Evolutionary conservation across 2,113 vertebrate species (phyloP).

Genomic region (Brienomyrus brachyistius): DNA sequence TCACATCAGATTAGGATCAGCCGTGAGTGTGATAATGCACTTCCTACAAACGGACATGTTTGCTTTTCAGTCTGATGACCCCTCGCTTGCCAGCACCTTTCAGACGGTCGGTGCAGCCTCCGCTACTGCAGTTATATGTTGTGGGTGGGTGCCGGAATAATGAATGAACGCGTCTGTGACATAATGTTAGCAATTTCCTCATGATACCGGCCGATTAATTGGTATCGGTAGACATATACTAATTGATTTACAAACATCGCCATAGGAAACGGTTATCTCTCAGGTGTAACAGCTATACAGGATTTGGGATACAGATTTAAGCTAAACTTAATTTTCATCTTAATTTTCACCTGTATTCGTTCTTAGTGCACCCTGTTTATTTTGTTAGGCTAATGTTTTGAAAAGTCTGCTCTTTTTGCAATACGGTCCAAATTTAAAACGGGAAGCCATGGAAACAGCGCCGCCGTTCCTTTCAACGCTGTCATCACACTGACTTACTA

Average conservation of each 20-base stretch:
- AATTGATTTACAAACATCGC: not conserved
- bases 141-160: not conserved
- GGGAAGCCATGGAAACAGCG: not conserved
- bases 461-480: not conserved
- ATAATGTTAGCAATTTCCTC: not conserved
- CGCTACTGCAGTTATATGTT: not conserved
- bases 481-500: not conserved
- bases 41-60: not conserved
- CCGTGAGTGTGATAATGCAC: not conserved
- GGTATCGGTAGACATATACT: not conserved
- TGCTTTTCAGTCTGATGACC: constrained; percentile 16
- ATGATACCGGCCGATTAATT: not conserved
- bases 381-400: not conserved
- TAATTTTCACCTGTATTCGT: not conserved
- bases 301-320: not conserved
- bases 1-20: not conserved
- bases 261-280: not conserved
- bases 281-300: not conserved
- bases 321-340: not conserved
- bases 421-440: not conserved
- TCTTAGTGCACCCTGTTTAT: not conserved
- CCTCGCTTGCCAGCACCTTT: not conserved
- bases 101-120: not conserved
- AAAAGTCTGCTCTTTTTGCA: not conserved
- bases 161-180: not conserved